These are phyloP conservation scores for Taxidea taxus DNA, from an alignment of 2,113 vertebrate genomes.

Conservation along the genomic window DNA sequence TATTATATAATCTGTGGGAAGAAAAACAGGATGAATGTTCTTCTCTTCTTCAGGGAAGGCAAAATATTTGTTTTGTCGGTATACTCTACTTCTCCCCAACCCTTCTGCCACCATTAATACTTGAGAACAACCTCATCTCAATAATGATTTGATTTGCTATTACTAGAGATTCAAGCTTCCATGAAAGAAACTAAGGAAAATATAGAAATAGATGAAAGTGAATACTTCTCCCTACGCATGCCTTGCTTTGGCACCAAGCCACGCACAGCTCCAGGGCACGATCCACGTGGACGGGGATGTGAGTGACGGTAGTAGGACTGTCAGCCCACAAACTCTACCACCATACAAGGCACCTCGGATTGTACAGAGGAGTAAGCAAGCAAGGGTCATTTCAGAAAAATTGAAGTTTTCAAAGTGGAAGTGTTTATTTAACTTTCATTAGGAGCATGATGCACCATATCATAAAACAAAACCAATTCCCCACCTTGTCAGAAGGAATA, in stretches of 20 bases:
- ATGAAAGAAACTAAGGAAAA: neutral
- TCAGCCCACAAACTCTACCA: neutral
- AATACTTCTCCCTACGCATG: neutral
- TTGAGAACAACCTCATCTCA: neutral
- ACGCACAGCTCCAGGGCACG: neutral
- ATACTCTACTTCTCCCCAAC: neutral
- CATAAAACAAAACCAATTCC: neutral
- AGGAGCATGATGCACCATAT: neutral
- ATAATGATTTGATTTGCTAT: neutral
- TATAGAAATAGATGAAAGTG: neutral
- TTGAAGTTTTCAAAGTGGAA: neutral
- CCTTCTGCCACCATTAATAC: neutral
- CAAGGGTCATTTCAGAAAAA: neutral
- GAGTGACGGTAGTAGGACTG: neutral
- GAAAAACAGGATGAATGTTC: neutral
- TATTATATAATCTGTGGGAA: neutral
- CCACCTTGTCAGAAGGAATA: neutral
- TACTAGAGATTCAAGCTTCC: slow-evolving; percentile 14
- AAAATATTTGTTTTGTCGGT: neutral
- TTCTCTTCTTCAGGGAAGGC: neutral
- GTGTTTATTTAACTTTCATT: neutral
- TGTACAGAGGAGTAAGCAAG: neutral
- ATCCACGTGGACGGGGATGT: neutral
- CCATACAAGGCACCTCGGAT: no score
- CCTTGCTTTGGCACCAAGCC: neutral